Evolutionary conservation across 2,888 invertebrate species (phyloP).

Genomic region (Fragum whitleyi): DNA sequence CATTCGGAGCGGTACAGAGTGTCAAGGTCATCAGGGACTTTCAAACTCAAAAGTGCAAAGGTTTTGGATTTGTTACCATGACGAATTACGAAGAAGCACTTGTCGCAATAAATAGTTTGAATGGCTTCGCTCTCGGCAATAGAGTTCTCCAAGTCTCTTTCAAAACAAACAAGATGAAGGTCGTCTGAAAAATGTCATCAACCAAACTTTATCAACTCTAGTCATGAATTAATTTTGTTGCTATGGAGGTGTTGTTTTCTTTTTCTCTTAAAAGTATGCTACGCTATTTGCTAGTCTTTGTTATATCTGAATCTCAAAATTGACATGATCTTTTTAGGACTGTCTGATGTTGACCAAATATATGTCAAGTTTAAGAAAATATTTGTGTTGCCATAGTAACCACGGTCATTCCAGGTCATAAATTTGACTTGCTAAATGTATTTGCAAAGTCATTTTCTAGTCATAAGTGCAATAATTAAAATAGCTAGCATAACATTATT

Average conservation of each 20-base stretch:
- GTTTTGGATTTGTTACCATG: conserved; percentile 99
- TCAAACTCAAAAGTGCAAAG: conserved; percentile 98
- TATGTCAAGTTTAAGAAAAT: not conserved
- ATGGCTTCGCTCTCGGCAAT: conserved; percentile 97
- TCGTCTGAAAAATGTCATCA: conserved; percentile 35
- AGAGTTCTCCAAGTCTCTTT: conserved; percentile 98
- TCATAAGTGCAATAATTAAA: conserved; percentile 15
- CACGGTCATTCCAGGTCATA: not conserved
- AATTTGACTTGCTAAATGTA: not conserved
- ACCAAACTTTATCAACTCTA: not conserved
- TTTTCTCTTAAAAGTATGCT: not conserved
- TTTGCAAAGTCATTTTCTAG: not conserved
- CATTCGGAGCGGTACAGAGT: conserved; percentile 98
- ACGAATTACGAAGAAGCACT: conserved; percentile 99
- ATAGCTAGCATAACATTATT: conserved; percentile 18
- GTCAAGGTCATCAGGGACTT: conserved; percentile 98
- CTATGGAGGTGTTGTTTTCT: conserved; percentile 11
- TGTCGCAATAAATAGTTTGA: conserved; percentile 97
- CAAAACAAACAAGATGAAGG: conserved; percentile 89
- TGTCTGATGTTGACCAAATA: not conserved
- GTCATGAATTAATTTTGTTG: conserved; percentile 16
- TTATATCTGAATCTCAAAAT: conserved; percentile 16
- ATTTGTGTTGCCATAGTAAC: not conserved
- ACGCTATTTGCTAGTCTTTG: conserved; percentile 15
- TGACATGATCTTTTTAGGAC: not conserved